Evolutionary conservation across 1,140 invertebrate genomes (phyloP), one percentile per base, ranked within the genome.

Genomic region (Ceratosolen solmsi): DNA sequence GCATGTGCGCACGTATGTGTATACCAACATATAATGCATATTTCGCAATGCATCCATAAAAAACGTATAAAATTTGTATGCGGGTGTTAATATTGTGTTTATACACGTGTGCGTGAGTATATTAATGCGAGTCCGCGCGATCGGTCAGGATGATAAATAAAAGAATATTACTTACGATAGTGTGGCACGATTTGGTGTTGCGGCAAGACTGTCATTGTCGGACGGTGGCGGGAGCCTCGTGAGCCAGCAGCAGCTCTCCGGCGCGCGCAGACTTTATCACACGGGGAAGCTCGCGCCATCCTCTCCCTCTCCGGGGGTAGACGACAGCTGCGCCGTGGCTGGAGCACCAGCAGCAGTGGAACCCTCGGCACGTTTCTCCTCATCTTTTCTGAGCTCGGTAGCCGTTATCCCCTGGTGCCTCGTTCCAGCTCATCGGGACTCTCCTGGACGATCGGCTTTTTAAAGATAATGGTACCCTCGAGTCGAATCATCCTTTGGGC

Each of bases 101-200:
- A n/a, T n/a, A n/a, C n/a, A n/a, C n/a, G n/a, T n/a, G n/a, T n/a
- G n/a, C n/a, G n/a, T n/a, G n/a, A n/a, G n/a, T n/a, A n/a, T n/a
- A n/a, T n/a, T n/a, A n/a, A n/a, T n/a, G n/a, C n/a, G n/a, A n/a
- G n/a, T n/a, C n/a, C n/a, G n/a, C n/a, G n/a, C n/a, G n/a, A n/a
- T n/a, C n/a, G n/a, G n/a, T n/a, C 27, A 17, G 36, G 25, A n/a
- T n/a, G 20, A 60, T n/a, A 36, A 60, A 78, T 0, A 78, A 49
- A 41, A n/a, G 54, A 65, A 38, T 75, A 84, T 86, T 91, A 92
- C 91, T 92, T 89, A 92, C 91, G 87, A 89, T 91, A 90, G 88
- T 89, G 89, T 87, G 89, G 86, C 89, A 87, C 89, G 90, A 88
- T 87, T 89, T 89, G 89, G 86, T 88, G 90, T 86, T 90, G 88